Evolutionary conservation across 2,888 invertebrate species (phyloP), one percentile per base, ranked within the genome.

Genomic region (Drosophila demipolita): DNA sequence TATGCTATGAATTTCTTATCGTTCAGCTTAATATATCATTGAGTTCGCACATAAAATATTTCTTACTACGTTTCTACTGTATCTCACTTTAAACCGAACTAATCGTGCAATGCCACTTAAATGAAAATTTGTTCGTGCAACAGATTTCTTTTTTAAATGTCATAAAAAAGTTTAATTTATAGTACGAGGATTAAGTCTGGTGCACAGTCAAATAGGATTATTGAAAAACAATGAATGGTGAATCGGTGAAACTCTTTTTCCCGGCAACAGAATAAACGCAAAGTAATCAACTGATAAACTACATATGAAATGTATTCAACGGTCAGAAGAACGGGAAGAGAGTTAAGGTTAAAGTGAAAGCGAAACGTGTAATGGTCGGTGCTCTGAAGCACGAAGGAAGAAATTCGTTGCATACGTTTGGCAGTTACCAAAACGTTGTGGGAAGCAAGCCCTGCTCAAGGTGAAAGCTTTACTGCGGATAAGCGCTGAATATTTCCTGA

Each of bases 231-330:
- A 60, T 60, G 17, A 15, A 45, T 23, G 23, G 45, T 4, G 23
- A 3, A 45, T 15, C 8, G 45, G 45, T 15, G 4, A 15, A 45
- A 45, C 15, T 45, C 6, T 45, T 23, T 42, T 23, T 45, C 4
- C 23, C 2, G 1, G n/a, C 23, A 17, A 3, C 17, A 26, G 26
- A 36, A 15, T 32, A 38, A 66, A 67, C 74, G 75, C 54, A 75
- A 69, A 58, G 61, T 54, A 75, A 75, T 68, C 75, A 75, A 75
- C 58, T 75, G 75, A 75, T 68, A 66, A 50, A 66, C 66, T 40
- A 62, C 50, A 60, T 55, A 23, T 55, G 68, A 72, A 60, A 63
- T 77, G 72, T 45, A 71, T 52, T 61, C 49, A 76, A 38, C 20
- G 77, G 63, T 32, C 45, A 66, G 6, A 59, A 45, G 8, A 8